A percentile compares a stretch with the other conserved stretches of the same genome.
These are phyloP conservation scores for Bellardia bayeri DNA, from an alignment of 2,888 invertebrate genomes.

Conservation along the genomic window DNA sequence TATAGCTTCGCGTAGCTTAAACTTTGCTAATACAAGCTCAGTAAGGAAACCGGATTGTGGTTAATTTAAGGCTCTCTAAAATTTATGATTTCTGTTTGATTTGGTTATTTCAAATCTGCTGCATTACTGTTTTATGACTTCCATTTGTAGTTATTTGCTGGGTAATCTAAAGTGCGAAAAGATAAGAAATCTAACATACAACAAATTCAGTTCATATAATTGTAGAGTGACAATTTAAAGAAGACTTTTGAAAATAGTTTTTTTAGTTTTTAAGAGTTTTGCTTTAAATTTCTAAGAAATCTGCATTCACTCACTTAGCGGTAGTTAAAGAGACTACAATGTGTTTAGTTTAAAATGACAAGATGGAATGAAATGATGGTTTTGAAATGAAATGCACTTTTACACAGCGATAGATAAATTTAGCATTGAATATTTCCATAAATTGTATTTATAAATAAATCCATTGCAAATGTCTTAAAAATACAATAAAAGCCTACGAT, in stretches of 20 bases:
- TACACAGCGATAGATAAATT: background rate
- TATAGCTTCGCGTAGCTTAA: too few relatives aligned
- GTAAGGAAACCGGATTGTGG: too few relatives aligned
- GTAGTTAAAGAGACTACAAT: constrained; percentile 36
- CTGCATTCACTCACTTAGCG: constrained; percentile 38
- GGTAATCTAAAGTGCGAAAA: constrained; percentile 3
- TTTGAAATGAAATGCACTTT: background rate
- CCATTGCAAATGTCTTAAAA: too few relatives aligned
- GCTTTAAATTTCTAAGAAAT: constrained; percentile 28
- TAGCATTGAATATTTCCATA: too few relatives aligned
- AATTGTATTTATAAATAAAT: too few relatives aligned
- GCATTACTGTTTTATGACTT: too few relatives aligned
- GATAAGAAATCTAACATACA: background rate
- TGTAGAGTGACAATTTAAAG: constrained; percentile 34
- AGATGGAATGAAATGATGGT: background rate
- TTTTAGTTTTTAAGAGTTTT: background rate
- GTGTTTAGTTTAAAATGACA: background rate
- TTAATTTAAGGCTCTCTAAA: too few relatives aligned
- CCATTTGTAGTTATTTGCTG: too few relatives aligned
- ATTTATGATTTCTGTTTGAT: too few relatives aligned
- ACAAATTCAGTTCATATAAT: constrained; percentile 32
- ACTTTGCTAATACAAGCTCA: too few relatives aligned
- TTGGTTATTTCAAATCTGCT: too few relatives aligned
- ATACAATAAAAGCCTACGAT: background rate
- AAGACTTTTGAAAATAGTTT: background rate